Conservation (phyloP, 1,140 invertebrate genomes). For the Acromyrmex charruanus region DNA sequence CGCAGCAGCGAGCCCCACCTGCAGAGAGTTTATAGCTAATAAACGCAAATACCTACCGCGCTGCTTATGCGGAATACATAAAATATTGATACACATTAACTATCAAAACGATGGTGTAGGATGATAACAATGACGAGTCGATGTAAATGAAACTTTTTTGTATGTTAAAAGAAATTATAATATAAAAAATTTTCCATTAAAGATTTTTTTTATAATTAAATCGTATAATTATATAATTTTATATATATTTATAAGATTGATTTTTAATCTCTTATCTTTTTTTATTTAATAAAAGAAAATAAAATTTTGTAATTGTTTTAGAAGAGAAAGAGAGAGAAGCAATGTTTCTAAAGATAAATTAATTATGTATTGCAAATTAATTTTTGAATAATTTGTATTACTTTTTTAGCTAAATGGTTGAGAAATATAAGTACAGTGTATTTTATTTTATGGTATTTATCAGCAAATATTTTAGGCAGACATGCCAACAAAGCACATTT, state of each 20-base stretch:
- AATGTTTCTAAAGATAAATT: not conserved
- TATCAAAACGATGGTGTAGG: slow-evolving; percentile 32
- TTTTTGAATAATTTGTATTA: not conserved
- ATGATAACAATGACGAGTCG: slow-evolving; percentile 20
- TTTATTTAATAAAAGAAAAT: not conserved
- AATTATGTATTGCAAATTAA: not conserved
- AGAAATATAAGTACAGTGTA: not conserved
- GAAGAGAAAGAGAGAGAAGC: not conserved
- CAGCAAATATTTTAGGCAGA: slow-evolving; percentile 32
- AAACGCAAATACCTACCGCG: slow-evolving; percentile 72
- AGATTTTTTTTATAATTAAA: not conserved
- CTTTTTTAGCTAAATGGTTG: not conserved
- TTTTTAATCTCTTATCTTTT: not conserved
- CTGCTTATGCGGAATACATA: slow-evolving; percentile 72
- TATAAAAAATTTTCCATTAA: not conserved
- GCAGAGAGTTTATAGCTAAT: slow-evolving; percentile 74
- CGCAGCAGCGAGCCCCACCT: slow-evolving; percentile 33
- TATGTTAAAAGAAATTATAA: not conserved
- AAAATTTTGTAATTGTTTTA: not conserved
- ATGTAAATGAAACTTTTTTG: not conserved
- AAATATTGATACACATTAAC: slow-evolving; percentile 75
- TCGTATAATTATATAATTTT: not conserved
- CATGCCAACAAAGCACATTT: not conserved
- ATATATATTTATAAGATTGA: not conserved
- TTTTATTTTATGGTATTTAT: slow-evolving; percentile 17